Conservation (phyloP, 2,888 invertebrate genomes). For the Acholoe squamosa region DNA sequence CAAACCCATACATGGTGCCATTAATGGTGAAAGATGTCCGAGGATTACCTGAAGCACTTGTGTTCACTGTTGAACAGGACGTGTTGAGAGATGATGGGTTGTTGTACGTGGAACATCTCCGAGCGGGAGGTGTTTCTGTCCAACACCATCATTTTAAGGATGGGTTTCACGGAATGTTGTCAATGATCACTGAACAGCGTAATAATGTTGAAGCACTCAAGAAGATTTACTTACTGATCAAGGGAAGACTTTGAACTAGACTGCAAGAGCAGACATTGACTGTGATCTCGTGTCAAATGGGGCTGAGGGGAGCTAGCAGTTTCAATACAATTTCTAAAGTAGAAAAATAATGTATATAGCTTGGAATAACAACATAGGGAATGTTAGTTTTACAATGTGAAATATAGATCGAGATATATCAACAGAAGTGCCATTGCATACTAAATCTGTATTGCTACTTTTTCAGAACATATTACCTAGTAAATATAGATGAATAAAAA, state of each 20-base stretch:
- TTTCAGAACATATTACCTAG: no score
- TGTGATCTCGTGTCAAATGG: no score
- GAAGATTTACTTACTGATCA: neutral
- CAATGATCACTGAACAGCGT: neutral
- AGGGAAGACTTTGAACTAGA: neutral
- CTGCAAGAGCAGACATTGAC: no score
- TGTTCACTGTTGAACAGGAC: conserved; percentile 83
- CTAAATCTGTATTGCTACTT: no score
- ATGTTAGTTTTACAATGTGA: no score
- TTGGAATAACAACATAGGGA: no score
- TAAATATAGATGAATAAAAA: no score
- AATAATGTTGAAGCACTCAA: neutral
- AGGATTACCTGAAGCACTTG: conserved; percentile 79
- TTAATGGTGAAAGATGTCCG: conserved; percentile 77
- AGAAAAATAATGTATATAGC: no score
- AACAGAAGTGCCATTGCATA: no score
- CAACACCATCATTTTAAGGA: conserved; percentile 74
- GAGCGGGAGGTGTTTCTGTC: conserved; percentile 75
- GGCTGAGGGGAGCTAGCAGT: no score
- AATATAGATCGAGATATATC: no score
- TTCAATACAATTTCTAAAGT: no score
- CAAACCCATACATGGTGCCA: conserved; percentile 80
- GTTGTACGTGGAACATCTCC: conserved; percentile 81
- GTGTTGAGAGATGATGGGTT: conserved; percentile 82
- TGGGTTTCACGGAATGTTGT: conserved; percentile 76